phyloP scores from a whole-genome alignment of 2,797 vertebrate species.

The Typhlichthys subterraneus region DNA sequence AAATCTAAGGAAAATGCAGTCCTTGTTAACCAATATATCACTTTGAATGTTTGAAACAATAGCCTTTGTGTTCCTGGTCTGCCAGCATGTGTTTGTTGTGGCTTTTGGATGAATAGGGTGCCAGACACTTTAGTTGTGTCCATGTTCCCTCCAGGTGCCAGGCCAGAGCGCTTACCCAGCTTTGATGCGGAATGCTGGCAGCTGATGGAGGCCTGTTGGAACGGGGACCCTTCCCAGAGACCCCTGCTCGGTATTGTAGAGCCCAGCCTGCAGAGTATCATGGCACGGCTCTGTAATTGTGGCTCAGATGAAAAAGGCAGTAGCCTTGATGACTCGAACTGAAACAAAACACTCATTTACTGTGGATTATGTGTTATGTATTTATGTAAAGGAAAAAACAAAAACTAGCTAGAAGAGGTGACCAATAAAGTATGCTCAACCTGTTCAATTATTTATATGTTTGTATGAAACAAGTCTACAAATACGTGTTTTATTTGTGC shows the following conservation, averaged over 20 bases:
- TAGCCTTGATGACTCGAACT: conserved; percentile 90
- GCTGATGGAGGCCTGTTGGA: conserved; percentile 98
- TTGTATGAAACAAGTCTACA: conserved; percentile 49
- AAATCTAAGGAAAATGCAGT: too few species aligned
- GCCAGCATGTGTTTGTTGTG: not conserved
- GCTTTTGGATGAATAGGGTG: not conserved
- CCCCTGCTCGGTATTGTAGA: conserved; percentile 95
- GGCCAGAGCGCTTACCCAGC: conserved; percentile 86
- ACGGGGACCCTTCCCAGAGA: conserved; percentile 88
- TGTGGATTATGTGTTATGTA: conserved; percentile 45
- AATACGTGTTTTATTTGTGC: conserved; percentile 64
- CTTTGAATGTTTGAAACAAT: not conserved
- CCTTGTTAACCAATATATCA: not conserved
- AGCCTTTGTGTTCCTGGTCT: not conserved
- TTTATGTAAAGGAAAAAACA: conserved; percentile 43
- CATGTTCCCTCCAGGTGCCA: conserved; percentile 76
- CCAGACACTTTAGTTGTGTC: conserved; percentile 7
- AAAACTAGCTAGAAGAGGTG: conserved; percentile 14
- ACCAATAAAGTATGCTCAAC: conserved; percentile 24
- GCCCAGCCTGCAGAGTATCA: conserved; percentile 91
- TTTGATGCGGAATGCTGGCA: conserved; percentile 99
- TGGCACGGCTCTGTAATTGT: conserved; percentile 86
- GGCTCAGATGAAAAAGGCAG: conserved; percentile 73
- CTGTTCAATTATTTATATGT: conserved; percentile 74
- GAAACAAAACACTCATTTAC: conserved; percentile 62